These are phyloP conservation scores for Macropis europaea DNA, from an alignment of 2,888 invertebrate genomes.

Conservation along the genomic window DNA sequence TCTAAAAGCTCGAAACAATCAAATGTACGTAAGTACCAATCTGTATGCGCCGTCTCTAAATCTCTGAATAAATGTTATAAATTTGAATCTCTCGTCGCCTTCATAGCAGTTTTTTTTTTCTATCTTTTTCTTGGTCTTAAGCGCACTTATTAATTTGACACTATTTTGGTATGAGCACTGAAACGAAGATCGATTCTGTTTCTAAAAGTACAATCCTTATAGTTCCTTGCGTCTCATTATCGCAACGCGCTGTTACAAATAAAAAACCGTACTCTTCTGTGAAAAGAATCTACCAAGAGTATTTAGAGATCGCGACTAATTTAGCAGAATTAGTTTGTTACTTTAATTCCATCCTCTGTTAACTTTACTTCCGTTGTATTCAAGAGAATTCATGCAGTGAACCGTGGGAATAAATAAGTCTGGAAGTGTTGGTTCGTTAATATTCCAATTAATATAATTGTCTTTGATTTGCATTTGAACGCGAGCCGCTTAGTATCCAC, in stretches of 20 bases:
- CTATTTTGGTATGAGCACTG: slow-evolving; percentile 22
- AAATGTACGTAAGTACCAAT: slow-evolving; percentile 7
- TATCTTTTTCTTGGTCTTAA: slow-evolving; percentile 40
- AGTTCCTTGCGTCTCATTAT: background rate
- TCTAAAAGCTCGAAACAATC: slow-evolving; percentile 31
- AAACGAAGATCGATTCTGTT: slow-evolving; percentile 19
- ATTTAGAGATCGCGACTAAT: background rate
- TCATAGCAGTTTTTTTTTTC: background rate
- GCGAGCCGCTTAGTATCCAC: slow-evolving; percentile 19
- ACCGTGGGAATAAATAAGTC: slow-evolving; percentile 1
- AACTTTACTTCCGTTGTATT: background rate
- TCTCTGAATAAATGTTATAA: slow-evolving; percentile 29
- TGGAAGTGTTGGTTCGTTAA: background rate
- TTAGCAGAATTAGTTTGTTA: slow-evolving; percentile 11
- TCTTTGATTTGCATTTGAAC: slow-evolving; percentile 29
- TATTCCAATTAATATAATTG: background rate
- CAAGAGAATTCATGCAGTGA: slow-evolving; percentile 4
- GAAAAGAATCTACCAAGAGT: background rate
- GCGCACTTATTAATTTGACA: slow-evolving; percentile 52
- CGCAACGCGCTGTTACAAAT: background rate
- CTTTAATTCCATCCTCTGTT: background rate
- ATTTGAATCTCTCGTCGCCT: slow-evolving; percentile 1
- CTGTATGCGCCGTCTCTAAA: background rate
- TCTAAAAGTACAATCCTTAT: background rate
- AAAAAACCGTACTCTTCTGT: background rate